Percentiles rank a stretch among this genome's conserved stretches.
Conservation (phyloP, 2,888 invertebrate genomes). For the Bombylius major region DNA sequence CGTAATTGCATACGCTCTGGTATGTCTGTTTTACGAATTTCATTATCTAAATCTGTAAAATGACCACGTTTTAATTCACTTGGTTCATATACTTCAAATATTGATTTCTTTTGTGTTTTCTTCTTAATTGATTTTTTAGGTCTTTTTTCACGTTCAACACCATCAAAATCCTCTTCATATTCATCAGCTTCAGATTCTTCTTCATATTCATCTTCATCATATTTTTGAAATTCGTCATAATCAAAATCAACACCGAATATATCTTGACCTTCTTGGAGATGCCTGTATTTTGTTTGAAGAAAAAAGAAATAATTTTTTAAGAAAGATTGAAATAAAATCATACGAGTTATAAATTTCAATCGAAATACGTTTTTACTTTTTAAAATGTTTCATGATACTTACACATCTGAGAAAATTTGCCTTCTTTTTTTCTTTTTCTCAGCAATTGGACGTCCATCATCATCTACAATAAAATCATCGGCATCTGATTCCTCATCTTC, state of each 20-base stretch:
- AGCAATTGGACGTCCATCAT: slow-evolving; percentile 78
- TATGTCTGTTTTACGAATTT: slow-evolving; percentile 75
- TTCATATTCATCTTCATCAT: slow-evolving; percentile 69
- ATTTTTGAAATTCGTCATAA: slow-evolving; percentile 79
- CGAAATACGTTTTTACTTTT: too few species aligned
- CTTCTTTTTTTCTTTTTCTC: slow-evolving; percentile 67
- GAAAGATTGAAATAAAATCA: background rate
- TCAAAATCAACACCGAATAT: slow-evolving; percentile 99
- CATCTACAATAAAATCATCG: slow-evolving; percentile 96
- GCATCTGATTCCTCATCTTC: slow-evolving; percentile 75
- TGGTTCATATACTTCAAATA: slow-evolving; percentile 93
- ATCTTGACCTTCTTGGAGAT: slow-evolving; percentile 94
- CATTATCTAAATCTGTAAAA: slow-evolving; percentile 86
- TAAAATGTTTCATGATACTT: slow-evolving; percentile 32
- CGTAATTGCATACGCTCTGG: slow-evolving; percentile 89
- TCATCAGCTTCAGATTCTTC: slow-evolving; percentile 68
- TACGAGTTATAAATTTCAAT: too few species aligned
- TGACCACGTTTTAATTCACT: slow-evolving; percentile 92
- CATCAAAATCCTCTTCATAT: slow-evolving; percentile 66
- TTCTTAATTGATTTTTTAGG: slow-evolving; percentile 65
- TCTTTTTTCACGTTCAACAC: slow-evolving; percentile 47
- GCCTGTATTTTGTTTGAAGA: slow-evolving; percentile 37
- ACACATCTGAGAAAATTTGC: slow-evolving; percentile 78
- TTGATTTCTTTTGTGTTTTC: slow-evolving; percentile 69
- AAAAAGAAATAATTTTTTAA: background rate